Percentiles rank a stretch among this genome's conserved stretches.
phyloP scores from a whole-genome alignment of 2,797 vertebrate species.

The Fistularia tabacaria region DNA sequence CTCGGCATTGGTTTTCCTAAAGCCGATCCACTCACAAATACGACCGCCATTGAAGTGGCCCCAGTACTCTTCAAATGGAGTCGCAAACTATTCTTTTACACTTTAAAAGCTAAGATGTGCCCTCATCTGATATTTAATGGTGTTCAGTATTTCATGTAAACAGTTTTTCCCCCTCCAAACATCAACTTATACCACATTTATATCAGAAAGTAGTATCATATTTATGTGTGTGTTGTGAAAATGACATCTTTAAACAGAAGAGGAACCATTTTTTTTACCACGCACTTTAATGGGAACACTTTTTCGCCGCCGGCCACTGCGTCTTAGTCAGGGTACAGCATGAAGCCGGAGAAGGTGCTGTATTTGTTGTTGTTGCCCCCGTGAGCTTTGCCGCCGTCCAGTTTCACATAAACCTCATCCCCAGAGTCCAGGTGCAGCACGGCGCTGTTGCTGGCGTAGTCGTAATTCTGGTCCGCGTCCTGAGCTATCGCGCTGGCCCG shows the following conservation, averaged over 20 bases:
- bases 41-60: too few relatives aligned
- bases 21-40: too few relatives aligned
- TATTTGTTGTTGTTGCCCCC: slow-evolving; percentile 99
- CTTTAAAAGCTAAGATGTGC: too few relatives aligned
- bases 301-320: slow-evolving; percentile 1
- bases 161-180: too few relatives aligned
- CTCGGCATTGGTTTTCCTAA: too few relatives aligned
- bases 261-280: slow-evolving; percentile 11
- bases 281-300: slow-evolving; percentile 15
- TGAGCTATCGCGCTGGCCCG: slow-evolving; percentile 97
- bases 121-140: too few relatives aligned
- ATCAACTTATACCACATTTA: too few relatives aligned
- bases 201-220: too few relatives aligned
- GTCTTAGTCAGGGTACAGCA: slow-evolving; percentile 90
- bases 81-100: too few relatives aligned
- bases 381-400: slow-evolving; percentile 96
- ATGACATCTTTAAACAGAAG: slow-evolving; percentile 15
- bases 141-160: too few relatives aligned
- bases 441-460: slow-evolving; percentile 97
- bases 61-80: too few relatives aligned
- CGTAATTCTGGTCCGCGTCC: slow-evolving; percentile 97
- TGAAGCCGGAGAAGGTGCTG: slow-evolving; percentile 98
- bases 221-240: slow-evolving; percentile 11
- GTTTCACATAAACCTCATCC: slow-evolving; percentile 94
- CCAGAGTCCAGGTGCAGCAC: slow-evolving; percentile 95